These are phyloP conservation scores for Bruchidius siliquastri DNA, from an alignment of 2,888 invertebrate genomes.

Conservation along the genomic window DNA sequence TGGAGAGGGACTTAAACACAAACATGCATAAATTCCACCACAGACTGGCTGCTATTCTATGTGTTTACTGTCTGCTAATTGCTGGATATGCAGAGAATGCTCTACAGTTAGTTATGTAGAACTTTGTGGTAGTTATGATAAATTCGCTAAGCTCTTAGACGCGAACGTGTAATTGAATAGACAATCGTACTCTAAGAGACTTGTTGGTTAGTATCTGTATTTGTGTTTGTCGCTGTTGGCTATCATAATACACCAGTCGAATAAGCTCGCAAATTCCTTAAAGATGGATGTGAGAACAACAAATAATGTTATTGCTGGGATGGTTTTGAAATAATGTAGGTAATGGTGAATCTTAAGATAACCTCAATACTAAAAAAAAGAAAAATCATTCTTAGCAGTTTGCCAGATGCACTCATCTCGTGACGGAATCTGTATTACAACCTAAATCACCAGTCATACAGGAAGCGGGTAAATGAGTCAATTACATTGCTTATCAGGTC, in stretches of 20 bases:
- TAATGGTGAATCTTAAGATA: too few relatives aligned
- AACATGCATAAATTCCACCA: neutral
- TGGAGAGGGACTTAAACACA: neutral
- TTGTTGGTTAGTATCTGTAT: neutral
- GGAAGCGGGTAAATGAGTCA: neutral
- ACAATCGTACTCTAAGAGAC: neutral
- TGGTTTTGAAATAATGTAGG: too few relatives aligned
- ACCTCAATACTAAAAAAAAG: too few relatives aligned
- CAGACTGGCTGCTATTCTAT: neutral
- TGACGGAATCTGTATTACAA: neutral
- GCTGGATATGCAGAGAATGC: neutral
- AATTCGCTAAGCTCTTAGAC: neutral
- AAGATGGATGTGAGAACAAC: too few relatives aligned
- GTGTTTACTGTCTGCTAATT: neutral
- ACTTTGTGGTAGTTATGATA: neutral
- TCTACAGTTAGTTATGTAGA: neutral
- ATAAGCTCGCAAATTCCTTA: too few relatives aligned
- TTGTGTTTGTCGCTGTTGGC: too few relatives aligned
- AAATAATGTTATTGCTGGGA: too few relatives aligned
- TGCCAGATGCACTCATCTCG: neutral
- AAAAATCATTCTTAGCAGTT: too few relatives aligned
- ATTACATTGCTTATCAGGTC: neutral
- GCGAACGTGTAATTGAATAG: neutral
- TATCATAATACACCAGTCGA: too few relatives aligned
- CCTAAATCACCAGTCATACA: neutral